Conservation (phyloP, 1,140 invertebrate genomes). For the Nephotettix cincticeps region DNA sequence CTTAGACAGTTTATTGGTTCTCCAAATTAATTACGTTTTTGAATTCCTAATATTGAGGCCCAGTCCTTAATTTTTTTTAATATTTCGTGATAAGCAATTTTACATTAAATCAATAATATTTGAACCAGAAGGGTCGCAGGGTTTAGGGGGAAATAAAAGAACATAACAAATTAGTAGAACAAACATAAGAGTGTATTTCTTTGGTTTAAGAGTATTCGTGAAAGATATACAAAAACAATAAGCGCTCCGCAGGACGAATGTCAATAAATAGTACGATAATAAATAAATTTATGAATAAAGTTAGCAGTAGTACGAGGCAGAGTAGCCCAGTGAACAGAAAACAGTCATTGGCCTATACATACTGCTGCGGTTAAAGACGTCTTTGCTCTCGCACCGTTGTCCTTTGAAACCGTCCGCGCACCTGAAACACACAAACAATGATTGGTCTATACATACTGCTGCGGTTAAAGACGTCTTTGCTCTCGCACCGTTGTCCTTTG, state of each 20-base stretch:
- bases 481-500: no score
- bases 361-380: constrained; percentile 63
- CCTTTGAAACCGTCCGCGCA: constrained; percentile 81
- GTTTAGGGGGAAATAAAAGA: constrained; percentile 18
- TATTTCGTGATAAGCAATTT: no score
- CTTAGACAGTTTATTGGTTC: no score
- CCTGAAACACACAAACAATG: constrained; percentile 56
- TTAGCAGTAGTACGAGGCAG: constrained; percentile 60
- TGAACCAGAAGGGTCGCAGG: no score
- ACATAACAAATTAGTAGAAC: constrained; percentile 25
- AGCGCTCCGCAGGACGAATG: constrained; percentile 12
- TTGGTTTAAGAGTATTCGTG: constrained; percentile 19
- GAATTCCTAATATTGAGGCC: no score
- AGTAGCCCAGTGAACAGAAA: constrained; percentile 58
- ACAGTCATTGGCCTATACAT: constrained; percentile 59
- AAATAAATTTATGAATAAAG: constrained; percentile 31
- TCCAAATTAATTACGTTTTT: no score
- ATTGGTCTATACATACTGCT: no score
- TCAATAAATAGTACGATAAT: constrained; percentile 22
- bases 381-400: constrained; percentile 79
- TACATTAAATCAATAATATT: no score
- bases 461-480: no score
- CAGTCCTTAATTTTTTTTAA: no score
- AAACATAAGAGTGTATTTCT: constrained; percentile 28
- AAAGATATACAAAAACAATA: constrained; percentile 22